Evolutionary conservation across 2,888 invertebrate species (phyloP), one percentile per base, ranked within the genome.

Genomic region (Drosophila atripex): DNA sequence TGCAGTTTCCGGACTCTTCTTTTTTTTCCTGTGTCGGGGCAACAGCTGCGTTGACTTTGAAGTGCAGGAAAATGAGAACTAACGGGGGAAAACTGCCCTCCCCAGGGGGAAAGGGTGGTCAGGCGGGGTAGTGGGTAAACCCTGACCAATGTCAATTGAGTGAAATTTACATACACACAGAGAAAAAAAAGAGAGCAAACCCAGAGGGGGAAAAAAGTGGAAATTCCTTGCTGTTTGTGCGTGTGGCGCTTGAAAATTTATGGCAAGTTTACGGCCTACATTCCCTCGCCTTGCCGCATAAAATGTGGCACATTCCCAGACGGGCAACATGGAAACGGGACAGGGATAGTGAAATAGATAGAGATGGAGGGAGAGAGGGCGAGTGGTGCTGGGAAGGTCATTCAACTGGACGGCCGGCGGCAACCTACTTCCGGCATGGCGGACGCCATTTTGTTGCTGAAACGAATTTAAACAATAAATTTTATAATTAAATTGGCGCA

Each of bases 31-130:
- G 53, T 56, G 47, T 77, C 74, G 71, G 61, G 80, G 53, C 83
- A 86, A 76, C 82, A 83, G 88, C 82, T 83, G 82, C 82, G 66
- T 61, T 88, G 86, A 86, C 88, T 84, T 88, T 84, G 80, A 88
- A 86, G 86, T 77, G 83, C 75, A 53, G 78, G 78, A 58, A 74
- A 57, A 73, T 66, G 59, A 38, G 64, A 47, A 60, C 58, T 66
- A 66, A 50, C 60, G 52, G 32, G 57, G 57, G 32, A 41, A 38
- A 66, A 45, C 57, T 50, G 73, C 32, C 52, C 65, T 53, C 47
- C 58, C 74, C 46, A 49, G 30, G 55, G 51, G 35, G 28, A 43
- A 8, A 9, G 9, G 3, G 8, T 2, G 28, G 28, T 28, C 28
- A 28, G 28, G 28, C 9, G 9, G 28, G 28, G 9, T 28, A 41